phyloP scores from a whole-genome alignment of 1,140 invertebrate species.

The Pachypsylla venusta region DNA sequence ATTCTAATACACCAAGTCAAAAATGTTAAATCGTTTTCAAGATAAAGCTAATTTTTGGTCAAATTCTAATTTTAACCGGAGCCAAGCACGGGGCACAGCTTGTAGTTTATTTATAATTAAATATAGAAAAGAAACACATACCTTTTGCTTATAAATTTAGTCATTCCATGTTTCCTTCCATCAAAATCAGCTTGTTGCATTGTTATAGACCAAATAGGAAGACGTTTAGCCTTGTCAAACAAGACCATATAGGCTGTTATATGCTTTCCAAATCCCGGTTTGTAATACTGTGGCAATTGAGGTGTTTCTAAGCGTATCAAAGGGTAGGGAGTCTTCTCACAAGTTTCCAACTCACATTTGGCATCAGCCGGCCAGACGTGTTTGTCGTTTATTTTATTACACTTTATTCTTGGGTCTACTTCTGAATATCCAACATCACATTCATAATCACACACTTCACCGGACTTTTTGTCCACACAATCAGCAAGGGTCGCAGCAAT shows the following conservation, averaged over 20 bases:
- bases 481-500: neutral
- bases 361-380: neutral
- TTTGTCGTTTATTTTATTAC: neutral
- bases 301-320: constrained; percentile 4
- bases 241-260: constrained; percentile 10
- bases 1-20: no score
- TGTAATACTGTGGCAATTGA: neutral
- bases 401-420: neutral
- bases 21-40: no score
- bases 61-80: no score
- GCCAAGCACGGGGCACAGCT: no score
- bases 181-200: constrained; percentile 10
- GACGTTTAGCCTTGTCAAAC: constrained; percentile 11
- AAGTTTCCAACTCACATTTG: neutral
- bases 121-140: neutral
- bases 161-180: neutral
- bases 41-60: no score
- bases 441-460: constrained; percentile 7
- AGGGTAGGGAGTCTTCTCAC: neutral
- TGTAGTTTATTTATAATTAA: no score
- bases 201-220: constrained; percentile 15
- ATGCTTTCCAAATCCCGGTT: constrained; percentile 6
- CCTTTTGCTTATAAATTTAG: neutral
- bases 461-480: neutral
- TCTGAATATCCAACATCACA: constrained; percentile 13